Base-by-base conservation (phyloP, 2,888 invertebrate species). In the Dendrolimus pini region DNA sequence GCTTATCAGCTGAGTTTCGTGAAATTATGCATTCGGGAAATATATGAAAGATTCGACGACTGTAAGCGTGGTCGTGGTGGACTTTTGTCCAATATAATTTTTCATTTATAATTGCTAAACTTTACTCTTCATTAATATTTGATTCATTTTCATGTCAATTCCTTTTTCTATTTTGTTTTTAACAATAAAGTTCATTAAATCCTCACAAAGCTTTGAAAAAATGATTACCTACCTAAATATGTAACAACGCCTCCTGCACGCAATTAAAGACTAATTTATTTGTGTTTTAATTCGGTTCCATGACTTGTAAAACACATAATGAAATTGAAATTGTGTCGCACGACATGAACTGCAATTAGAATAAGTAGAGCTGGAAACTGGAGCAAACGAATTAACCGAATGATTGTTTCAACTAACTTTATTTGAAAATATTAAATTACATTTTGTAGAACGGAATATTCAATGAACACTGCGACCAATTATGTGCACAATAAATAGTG, bases 231-330 rank as follows among this genome's bases (percentile, higher is more conserved):
- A 2, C 47, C 47, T 12, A 47, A 47, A 3, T 30, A 30, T 30
- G 30, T 30, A 30, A 47, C 47, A 47, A 47, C 12, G 12, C 47
- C 12, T 47, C 12, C 47, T 47, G 7, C 12, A 47, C 9, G 47
- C 47, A 12, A 47, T 47, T 47, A 7, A 47, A 12, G 8, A 47
- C 47, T 12, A 47, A 47, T 47, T 54, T 56, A 52, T 54, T 14
- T 9, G 30, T 14, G 52, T 56, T 71, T 71, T 69, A 74, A 69
- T 72, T 70, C 64, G 58, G 61, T 70, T 82, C 78, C 75, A 81
- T 78, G 77, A 74, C 62, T 71, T 75, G 68, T 78, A 65, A 71
- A 77, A 74, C 68, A 75, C 69, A 72, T 69, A 78, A 75, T 70
- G 69, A 75, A 80, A 77, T 75, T 70, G 70, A 74, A 77, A 76